Evolutionary conservation across 2,888 invertebrate genomes (phyloP).

Genomic region (Nemurella pictetii): DNA sequence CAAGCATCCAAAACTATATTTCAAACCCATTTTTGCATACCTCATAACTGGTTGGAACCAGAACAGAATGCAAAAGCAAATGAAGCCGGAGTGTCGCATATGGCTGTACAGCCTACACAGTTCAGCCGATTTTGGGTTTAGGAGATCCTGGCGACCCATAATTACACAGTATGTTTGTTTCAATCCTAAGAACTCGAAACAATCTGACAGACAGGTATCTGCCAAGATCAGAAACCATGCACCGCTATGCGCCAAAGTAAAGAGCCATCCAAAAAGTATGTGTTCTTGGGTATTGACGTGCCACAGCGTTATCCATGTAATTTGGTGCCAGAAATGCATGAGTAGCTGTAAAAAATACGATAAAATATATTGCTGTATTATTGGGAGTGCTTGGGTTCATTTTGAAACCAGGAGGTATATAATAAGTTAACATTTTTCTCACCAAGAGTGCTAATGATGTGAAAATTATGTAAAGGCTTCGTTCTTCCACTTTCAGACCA

Average conservation of each 20-base stretch:
- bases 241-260: slow-evolving; percentile 42
- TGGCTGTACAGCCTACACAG: slow-evolving; percentile 59
- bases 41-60: slow-evolving; percentile 65
- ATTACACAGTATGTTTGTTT: slow-evolving; percentile 65
- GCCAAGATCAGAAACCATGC: slow-evolving; percentile 63
- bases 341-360: slow-evolving; percentile 46
- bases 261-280: background rate
- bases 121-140: slow-evolving; percentile 58
- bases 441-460: slow-evolving; percentile 56
- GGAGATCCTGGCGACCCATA: slow-evolving; percentile 56
- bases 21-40: slow-evolving; percentile 45
- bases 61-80: slow-evolving; percentile 59
- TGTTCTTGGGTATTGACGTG: slow-evolving; percentile 53
- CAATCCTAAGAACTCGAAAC: slow-evolving; percentile 62
- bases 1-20: too few species aligned
- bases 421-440: slow-evolving; percentile 41
- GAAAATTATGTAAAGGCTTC: slow-evolving; percentile 56
- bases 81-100: slow-evolving; percentile 66
- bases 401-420: too few species aligned
- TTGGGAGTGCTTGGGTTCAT: too few species aligned
- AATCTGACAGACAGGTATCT: slow-evolving; percentile 64
- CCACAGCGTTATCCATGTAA: slow-evolving; percentile 59
- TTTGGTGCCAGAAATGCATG: slow-evolving; percentile 57
- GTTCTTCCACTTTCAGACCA: slow-evolving; percentile 53
- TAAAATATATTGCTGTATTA: slow-evolving; percentile 6